A percentile compares a stretch with the other conserved stretches of the same genome.
Conservation (phyloP, 2,888 invertebrate genomes). For the Apodemia mormo region DNA sequence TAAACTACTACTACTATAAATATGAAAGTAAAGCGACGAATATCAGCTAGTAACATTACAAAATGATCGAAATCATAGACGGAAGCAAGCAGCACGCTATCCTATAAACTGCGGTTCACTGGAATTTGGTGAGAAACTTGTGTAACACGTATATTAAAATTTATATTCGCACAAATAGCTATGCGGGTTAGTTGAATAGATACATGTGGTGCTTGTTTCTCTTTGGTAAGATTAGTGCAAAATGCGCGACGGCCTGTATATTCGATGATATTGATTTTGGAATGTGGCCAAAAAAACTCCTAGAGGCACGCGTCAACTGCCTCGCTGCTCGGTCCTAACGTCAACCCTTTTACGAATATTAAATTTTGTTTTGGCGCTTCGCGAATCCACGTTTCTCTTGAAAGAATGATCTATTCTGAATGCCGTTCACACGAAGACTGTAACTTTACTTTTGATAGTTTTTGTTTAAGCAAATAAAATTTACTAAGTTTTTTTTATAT, state of each 20-base stretch:
- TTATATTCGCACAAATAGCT: conserved; percentile 6
- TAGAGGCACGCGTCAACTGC: conserved; percentile 78
- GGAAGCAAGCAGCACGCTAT: not conserved
- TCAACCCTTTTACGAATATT: conserved; percentile 82
- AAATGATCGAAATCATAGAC: too few species aligned
- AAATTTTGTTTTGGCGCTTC: conserved; percentile 82
- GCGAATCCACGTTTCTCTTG: conserved; percentile 70
- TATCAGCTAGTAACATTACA: too few species aligned
- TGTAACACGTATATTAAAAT: conserved; percentile 4
- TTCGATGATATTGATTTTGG: conserved; percentile 80
- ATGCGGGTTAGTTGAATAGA: conserved; percentile 9
- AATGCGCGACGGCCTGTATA: conserved; percentile 72
- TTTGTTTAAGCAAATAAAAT: not conserved
- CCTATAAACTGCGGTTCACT: conserved; percentile 2
- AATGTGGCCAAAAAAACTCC: conserved; percentile 78
- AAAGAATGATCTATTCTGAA: conserved; percentile 65
- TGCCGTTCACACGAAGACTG: conserved; percentile 41
- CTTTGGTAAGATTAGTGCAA: conserved; percentile 73
- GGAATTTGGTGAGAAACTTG: not conserved
- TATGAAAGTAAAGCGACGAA: too few species aligned
- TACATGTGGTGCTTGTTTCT: conserved; percentile 44
- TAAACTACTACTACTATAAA: too few species aligned
- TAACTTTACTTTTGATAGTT: not conserved
- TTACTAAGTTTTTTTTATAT: not conserved
- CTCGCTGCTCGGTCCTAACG: conserved; percentile 73